Evolutionary conservation across 2,113 vertebrate species (phyloP).

Genomic region (Calonectris borealis): DNA sequence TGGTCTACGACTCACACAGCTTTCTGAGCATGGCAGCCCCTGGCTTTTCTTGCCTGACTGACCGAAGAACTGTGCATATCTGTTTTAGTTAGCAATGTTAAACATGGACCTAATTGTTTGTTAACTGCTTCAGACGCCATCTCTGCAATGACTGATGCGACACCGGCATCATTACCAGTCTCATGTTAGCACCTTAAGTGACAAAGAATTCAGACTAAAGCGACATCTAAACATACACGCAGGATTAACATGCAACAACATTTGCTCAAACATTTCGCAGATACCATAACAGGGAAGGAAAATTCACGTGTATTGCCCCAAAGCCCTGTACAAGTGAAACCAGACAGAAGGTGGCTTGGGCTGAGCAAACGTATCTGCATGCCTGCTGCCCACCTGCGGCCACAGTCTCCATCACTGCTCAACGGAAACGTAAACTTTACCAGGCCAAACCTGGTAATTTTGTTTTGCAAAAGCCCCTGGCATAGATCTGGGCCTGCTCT

Average conservation of each 20-base stretch:
- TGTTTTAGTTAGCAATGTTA: slow-evolving; percentile 14
- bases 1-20: not conserved
- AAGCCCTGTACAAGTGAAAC: not conserved
- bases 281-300: not conserved
- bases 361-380: not conserved
- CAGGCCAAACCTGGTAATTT: not conserved
- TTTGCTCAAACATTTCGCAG: not conserved
- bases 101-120: slow-evolving; percentile 24
- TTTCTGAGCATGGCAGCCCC: not conserved
- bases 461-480: not conserved
- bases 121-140: not conserved
- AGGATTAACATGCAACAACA: not conserved
- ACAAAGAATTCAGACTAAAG: not conserved
- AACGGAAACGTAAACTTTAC: accelerated
- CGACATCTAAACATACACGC: accelerated
- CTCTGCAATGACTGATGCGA: not conserved
- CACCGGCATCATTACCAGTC: not conserved
- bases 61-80: not conserved
- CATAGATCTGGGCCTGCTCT: not conserved
- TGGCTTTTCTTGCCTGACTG: not conserved
- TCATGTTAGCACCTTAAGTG: not conserved
- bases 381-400: not conserved
- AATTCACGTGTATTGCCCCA: not conserved
- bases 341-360: not conserved
- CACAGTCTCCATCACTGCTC: not conserved